These are phyloP conservation scores for Desmophyllum pertusum DNA, from an alignment of 92 coral and sea anemone species.

Conservation along the genomic window DNA sequence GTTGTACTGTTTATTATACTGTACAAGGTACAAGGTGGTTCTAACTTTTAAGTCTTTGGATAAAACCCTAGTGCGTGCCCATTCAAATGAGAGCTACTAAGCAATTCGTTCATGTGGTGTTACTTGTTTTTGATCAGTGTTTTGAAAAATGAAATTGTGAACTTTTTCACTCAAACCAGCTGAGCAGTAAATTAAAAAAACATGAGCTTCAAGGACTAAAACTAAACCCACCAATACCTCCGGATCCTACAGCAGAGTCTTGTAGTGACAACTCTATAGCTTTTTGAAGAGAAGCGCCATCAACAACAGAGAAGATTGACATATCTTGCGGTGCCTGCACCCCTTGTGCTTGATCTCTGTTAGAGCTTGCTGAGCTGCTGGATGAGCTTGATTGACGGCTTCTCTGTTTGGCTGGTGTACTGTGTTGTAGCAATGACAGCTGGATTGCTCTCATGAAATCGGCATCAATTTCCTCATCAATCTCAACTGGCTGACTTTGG, in stretches of 20 bases:
- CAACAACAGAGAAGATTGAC: constrained; percentile 53
- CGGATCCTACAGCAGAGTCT: constrained; percentile 44
- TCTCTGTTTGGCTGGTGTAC: constrained; percentile 41
- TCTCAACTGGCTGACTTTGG: constrained; percentile 34
- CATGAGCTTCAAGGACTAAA: neutral
- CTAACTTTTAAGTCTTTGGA: neutral
- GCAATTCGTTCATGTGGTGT: neutral
- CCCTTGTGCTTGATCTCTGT: constrained; percentile 54
- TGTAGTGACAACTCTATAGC: constrained; percentile 90
- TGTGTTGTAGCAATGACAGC: constrained; percentile 68
- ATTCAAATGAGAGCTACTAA: neutral
- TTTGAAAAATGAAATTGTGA: too few relatives aligned
- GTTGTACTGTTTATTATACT: neutral
- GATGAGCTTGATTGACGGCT: constrained; percentile 58
- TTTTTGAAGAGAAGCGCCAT: constrained; percentile 79
- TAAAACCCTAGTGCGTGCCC: neutral
- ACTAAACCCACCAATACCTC: neutral
- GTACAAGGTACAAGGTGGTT: neutral
- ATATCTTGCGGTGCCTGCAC: constrained; percentile 26
- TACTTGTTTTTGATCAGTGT: neutral
- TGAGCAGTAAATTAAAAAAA: neutral
- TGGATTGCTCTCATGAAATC: constrained; percentile 82
- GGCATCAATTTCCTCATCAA: constrained; percentile 61
- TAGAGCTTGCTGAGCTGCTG: constrained; percentile 74
- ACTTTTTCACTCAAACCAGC: neutral